Base-by-base conservation (phyloP, 2,888 invertebrate genomes). In the Andrena praecox region DNA sequence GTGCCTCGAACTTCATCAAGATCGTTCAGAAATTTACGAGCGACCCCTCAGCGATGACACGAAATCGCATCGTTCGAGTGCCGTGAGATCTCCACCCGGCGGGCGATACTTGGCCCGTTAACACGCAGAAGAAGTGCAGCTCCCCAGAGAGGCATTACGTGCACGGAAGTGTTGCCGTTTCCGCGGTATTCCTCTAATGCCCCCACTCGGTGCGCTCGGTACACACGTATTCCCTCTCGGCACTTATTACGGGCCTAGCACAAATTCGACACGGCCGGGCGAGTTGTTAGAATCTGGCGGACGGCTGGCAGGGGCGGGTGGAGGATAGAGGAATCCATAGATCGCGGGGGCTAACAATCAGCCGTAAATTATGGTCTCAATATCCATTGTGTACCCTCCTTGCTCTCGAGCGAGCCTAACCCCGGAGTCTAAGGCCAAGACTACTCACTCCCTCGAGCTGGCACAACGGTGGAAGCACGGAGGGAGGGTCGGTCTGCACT, bases 291-390 rank as follows among this genome's bases (percentile, higher is more conserved):
- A 90, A 91, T 91, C 89, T 88, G 91, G 68, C 75, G 50, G 74
- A 76, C 48, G 54, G 20, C 87, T 81, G 72, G 60, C 31, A 27
- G 56, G 72, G 62, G 70, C 16, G 42, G 16, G 42, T 42, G 62
- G 50, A 64, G 77, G 81, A 86, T 76, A 88, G 80, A 89, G 92
- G 93, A 93, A 94, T 94, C 93, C 92, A 94, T 94, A 93, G 94
- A 94, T 93, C 93, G 93, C 91, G 89, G 88, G 42, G 88, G 91
- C 91, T 93, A 94, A 94, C 94, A 94, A 94, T 94, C 94, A 94
- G 92, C 93, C 93, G 93, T 94, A 93, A 94, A 94, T 94, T 94
- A 94, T 94, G 93, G 93, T 93, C 92, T 94, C 94, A 94, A 94
- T 94, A 94, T 94, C 94, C 94, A 94, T 94, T 94, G 94, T 94